These are phyloP conservation scores for Anorthoa munda DNA, from an alignment of 2,888 invertebrate genomes.

Conservation along the genomic window DNA sequence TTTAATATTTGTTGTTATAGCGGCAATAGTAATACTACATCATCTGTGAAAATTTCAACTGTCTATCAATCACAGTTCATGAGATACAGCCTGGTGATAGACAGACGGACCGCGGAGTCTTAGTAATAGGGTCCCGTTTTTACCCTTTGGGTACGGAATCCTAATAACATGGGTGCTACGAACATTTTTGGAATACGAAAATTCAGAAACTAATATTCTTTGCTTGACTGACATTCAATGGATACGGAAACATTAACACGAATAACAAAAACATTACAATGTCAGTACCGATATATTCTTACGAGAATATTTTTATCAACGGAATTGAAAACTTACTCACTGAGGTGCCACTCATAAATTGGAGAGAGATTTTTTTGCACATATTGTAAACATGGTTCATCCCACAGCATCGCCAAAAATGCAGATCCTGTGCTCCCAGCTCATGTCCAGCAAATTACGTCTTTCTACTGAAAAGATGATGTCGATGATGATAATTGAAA, in stretches of 20 bases:
- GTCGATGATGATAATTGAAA: too few relatives aligned
- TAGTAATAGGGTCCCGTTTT: too few relatives aligned
- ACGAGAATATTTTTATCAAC: not conserved
- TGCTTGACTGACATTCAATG: constrained; percentile 24
- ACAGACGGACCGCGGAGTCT: too few relatives aligned
- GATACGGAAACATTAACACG: constrained; percentile 9
- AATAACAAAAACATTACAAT: constrained; percentile 19
- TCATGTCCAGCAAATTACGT: not conserved
- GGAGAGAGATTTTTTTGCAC: not conserved
- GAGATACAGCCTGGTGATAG: too few relatives aligned
- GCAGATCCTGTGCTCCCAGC: not conserved
- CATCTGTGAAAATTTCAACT: too few relatives aligned
- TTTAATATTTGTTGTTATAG: too few relatives aligned
- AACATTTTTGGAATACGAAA: constrained; percentile 29
- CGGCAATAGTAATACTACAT: too few relatives aligned
- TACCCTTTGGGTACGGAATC: too few relatives aligned
- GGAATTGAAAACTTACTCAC: constrained; percentile 2
- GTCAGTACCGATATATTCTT: not conserved
- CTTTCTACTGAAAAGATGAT: too few relatives aligned
- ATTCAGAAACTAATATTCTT: constrained; percentile 5
- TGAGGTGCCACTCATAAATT: not conserved
- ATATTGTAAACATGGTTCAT: not conserved
- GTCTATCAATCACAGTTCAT: too few relatives aligned
- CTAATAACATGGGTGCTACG: not conserved
- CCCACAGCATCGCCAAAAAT: not conserved